phyloP scores from a whole-genome alignment of 2,113 vertebrate genomes.

The Vulpes vulpes region DNA sequence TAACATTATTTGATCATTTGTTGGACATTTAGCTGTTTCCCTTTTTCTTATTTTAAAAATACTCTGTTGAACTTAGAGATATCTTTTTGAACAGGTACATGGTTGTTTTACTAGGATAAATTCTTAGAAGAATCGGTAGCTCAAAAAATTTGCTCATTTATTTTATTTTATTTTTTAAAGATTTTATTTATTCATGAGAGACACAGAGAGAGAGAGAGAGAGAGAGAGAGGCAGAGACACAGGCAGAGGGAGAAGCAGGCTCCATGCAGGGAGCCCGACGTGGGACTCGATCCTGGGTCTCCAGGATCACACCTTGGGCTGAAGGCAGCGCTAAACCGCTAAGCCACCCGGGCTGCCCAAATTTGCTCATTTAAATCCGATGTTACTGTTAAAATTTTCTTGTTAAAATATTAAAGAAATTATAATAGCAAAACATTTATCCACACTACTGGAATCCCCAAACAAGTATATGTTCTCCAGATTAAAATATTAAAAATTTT shows the following conservation, averaged over 20 bases:
- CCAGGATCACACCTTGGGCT: no score
- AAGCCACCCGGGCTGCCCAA: no score
- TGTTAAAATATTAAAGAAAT: constrained; percentile 38
- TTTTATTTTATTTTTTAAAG: no score
- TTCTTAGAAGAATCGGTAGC: background rate
- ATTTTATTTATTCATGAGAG: no score
- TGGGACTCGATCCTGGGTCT: no score
- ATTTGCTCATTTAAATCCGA: background rate
- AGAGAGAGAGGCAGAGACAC: no score
- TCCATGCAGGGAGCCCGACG: no score
- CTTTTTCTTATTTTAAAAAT: constrained; percentile 52
- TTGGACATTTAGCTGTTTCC: background rate
- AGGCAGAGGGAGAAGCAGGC: no score
- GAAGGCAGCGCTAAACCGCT: no score
- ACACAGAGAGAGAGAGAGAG: no score
- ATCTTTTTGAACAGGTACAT: background rate
- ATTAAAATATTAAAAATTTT: background rate
- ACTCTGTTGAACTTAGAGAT: background rate
- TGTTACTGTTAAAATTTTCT: background rate
- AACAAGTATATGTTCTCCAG: background rate
- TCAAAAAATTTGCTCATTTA: constrained; percentile 44
- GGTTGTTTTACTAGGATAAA: background rate
- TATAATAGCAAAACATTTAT: constrained; percentile 26
- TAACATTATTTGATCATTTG: background rate
- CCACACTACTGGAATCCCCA: background rate